A percentile compares a stretch with the other conserved stretches of the same genome.
Conservation (phyloP, 2,113 vertebrate species). For the Corythornis cristatus region DNA sequence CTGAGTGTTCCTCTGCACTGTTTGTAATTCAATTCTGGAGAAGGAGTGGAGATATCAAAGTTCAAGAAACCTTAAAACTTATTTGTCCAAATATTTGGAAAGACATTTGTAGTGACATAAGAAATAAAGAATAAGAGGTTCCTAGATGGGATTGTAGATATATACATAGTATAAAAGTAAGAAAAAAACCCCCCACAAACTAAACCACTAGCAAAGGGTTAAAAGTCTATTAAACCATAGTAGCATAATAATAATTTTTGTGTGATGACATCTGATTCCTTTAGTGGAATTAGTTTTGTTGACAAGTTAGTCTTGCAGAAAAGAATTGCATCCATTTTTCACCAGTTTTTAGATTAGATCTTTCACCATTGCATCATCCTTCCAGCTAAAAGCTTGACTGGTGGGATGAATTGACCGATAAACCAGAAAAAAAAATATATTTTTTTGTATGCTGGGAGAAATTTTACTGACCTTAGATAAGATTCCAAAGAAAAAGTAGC, state of each 20-base stretch:
- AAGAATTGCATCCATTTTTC: neutral
- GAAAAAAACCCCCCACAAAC: neutral
- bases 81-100: constrained; percentile 14
- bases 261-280: neutral
- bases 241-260: neutral
- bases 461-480: neutral
- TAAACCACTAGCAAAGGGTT: neutral
- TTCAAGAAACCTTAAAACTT: neutral
- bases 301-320: neutral
- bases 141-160: neutral
- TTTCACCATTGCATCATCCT: neutral
- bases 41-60: neutral
- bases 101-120: neutral
- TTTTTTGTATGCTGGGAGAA: neutral
- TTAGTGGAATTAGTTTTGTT: neutral
- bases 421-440: neutral
- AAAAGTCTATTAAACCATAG: neutral
- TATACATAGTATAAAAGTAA: neutral
- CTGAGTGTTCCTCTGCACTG: neutral
- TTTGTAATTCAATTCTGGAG: constrained; percentile 9
- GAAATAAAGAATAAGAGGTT: neutral
- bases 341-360: neutral
- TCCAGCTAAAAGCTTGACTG: neutral
- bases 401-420: neutral
- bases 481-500: neutral